Evolutionary conservation across 2,797 vertebrate species (phyloP).

Genomic region (Salmo trutta): DNA sequence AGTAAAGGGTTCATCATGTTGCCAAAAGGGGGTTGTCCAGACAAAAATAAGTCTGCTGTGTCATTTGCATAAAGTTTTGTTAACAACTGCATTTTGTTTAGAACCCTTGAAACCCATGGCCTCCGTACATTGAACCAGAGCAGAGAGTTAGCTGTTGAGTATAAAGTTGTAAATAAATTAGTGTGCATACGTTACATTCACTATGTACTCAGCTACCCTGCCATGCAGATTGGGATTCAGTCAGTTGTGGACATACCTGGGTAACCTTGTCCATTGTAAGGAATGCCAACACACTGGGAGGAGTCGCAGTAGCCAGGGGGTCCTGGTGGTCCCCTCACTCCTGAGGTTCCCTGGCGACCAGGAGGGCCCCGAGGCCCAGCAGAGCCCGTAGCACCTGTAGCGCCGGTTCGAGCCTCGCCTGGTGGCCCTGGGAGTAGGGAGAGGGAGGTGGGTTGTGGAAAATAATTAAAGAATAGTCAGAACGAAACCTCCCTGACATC

Average conservation of each 20-base stretch:
- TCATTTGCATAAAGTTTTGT: not conserved
- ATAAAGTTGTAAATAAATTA: slow-evolving; percentile 59
- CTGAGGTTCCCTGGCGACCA: slow-evolving; percentile 89
- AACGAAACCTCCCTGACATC: slow-evolving; percentile 56
- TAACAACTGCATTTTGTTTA: not conserved
- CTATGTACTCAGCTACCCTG: slow-evolving; percentile 22
- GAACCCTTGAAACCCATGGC: slow-evolving; percentile 36
- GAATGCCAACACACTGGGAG: slow-evolving; percentile 97
- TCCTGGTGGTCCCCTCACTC: slow-evolving; percentile 91
- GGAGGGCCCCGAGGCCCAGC: slow-evolving; percentile 89
- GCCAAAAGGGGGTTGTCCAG: not conserved
- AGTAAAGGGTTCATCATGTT: slow-evolving; percentile 10
- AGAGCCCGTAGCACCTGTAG: slow-evolving; percentile 89
- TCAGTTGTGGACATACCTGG: slow-evolving; percentile 81
- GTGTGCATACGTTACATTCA: slow-evolving; percentile 55
- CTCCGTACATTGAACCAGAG: slow-evolving; percentile 59
- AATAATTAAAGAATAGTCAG: slow-evolving; percentile 13
- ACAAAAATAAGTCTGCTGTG: slow-evolving; percentile 22
- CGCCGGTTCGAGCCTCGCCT: slow-evolving; percentile 92
- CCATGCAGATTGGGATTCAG: slow-evolving; percentile 53
- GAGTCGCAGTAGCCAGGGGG: slow-evolving; percentile 97
- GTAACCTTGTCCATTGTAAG: slow-evolving; percentile 98
- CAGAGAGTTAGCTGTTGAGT: slow-evolving; percentile 44
- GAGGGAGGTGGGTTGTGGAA: slow-evolving; percentile 23
- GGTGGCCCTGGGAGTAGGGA: slow-evolving; percentile 80